Percentiles rank a stretch among this genome's conserved stretches.
Conservation (phyloP, 2,888 invertebrate species). For the Tipula unca region DNA sequence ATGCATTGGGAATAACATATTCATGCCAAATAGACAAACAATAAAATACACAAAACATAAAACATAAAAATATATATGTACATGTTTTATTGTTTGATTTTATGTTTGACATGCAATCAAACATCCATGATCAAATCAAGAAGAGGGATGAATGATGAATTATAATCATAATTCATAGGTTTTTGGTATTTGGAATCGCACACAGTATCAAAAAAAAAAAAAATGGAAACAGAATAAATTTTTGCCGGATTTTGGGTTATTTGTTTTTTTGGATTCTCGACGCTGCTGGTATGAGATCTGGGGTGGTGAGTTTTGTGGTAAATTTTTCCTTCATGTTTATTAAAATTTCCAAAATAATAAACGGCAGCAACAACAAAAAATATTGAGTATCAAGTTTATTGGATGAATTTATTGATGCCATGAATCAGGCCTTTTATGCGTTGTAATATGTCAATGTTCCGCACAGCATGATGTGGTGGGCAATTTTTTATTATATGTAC, state of each 20-base stretch:
- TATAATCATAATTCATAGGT: slow-evolving; percentile 15
- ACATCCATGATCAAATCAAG: slow-evolving; percentile 16
- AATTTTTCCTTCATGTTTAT: not conserved
- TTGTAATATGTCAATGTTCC: not conserved
- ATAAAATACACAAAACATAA: not conserved
- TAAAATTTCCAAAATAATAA: not conserved
- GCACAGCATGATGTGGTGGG: not conserved
- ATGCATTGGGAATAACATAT: not conserved
- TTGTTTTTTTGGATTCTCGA: not conserved
- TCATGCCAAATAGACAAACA: slow-evolving; percentile 8
- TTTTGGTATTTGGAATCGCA: not conserved
- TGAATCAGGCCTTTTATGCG: not conserved
- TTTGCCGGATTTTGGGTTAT: not conserved
- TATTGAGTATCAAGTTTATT: not conserved
- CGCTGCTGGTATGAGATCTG: not conserved
- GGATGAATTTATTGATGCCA: not conserved
- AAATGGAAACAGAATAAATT: not conserved
- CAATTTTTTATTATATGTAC: not conserved
- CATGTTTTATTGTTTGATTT: slow-evolving; percentile 17
- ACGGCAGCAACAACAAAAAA: not conserved
- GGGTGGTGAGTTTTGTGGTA: not conserved
- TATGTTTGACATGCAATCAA: slow-evolving; percentile 19
- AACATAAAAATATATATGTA: not conserved
- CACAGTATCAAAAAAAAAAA: not conserved
- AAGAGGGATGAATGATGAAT: slow-evolving; percentile 18